Base-by-base conservation (phyloP, 2,797 vertebrate genomes). In the Ispidina picta region DNA sequence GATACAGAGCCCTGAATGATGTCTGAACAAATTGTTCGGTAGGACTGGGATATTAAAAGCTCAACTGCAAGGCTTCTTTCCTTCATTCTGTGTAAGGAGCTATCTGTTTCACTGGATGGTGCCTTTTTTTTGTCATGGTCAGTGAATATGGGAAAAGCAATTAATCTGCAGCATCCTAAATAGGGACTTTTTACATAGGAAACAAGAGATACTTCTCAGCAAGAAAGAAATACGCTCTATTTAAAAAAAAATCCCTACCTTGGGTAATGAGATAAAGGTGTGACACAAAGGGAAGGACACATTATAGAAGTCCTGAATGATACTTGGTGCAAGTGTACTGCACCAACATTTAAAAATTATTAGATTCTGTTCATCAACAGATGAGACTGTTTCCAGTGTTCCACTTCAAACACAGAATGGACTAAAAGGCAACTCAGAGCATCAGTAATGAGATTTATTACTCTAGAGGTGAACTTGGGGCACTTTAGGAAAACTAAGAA, bases 371-470 rank as follows among this genome's bases (percentile, higher is more conserved):
- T 65, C 54, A 60, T 81, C 56, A 66, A 52, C 81, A 81, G 37
- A 73, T 66, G 56, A 2, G 1, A 37, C 33, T 56, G 18, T 62
- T 88, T 73, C 52, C 75, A 74, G 56, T 43, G 44, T 26, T 64
- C 15, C 44, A 26, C 76, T 90, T 94, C 83, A 88, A 82, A 81
- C 79, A 73, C 31, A 81, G 75, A 74, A 77, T 22, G 52, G 74
- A 62, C 71, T 60, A 35, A 80, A 83, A 54, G 16, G 33, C 79
- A 70, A 65, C 21, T 81, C 23, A 44, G 60, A 76, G 20, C 70
- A 83, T 39, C 65, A 54, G 39, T 66, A 88, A 74, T 63, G 58
- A 81, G 79, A 78, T 70, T 78, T 65, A 87, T 49, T 70, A 56
- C 20, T 55, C 58, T 51, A 72, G 37, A 74, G 68, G 37, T 85